phyloP scores from a whole-genome alignment of 2,797 vertebrate species.

The Vespertilio murinus region DNA sequence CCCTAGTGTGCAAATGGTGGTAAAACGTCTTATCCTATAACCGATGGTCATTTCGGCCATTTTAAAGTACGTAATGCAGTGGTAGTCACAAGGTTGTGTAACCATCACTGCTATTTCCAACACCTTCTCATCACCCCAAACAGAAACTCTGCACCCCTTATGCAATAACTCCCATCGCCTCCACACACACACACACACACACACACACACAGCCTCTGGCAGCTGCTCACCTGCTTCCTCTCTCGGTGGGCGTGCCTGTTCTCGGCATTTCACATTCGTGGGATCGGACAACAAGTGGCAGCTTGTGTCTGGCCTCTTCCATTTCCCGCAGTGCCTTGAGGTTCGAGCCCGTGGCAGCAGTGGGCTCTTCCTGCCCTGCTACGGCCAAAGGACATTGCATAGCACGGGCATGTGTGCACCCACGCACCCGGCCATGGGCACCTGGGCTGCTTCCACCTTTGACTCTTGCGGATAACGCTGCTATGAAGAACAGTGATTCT shows the following conservation, averaged over 20 bases:
- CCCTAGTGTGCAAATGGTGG: neutral
- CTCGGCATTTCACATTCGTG: neutral
- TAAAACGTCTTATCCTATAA: neutral
- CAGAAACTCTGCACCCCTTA: neutral
- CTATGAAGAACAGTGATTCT: neutral
- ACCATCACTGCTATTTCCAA: neutral
- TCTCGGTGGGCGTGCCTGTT: neutral
- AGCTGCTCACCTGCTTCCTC: neutral
- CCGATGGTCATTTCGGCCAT: neutral
- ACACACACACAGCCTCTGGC: neutral
- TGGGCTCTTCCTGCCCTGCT: neutral
- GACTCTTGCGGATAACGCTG: neutral
- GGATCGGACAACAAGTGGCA: neutral
- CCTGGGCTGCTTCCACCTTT: neutral
- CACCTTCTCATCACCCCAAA: neutral
- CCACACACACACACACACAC: too few species aligned
- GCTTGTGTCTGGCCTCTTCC: neutral
- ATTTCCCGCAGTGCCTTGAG: neutral
- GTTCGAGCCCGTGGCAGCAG: neutral
- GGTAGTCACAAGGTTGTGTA: neutral
- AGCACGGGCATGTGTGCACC: neutral
- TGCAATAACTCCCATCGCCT: neutral
- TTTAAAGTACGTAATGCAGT: neutral
- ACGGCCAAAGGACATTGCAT: neutral
- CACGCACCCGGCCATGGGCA: neutral